These are phyloP conservation scores for Drepana arcuata DNA, from an alignment of 1,140 invertebrate species.

Conservation along the genomic window DNA sequence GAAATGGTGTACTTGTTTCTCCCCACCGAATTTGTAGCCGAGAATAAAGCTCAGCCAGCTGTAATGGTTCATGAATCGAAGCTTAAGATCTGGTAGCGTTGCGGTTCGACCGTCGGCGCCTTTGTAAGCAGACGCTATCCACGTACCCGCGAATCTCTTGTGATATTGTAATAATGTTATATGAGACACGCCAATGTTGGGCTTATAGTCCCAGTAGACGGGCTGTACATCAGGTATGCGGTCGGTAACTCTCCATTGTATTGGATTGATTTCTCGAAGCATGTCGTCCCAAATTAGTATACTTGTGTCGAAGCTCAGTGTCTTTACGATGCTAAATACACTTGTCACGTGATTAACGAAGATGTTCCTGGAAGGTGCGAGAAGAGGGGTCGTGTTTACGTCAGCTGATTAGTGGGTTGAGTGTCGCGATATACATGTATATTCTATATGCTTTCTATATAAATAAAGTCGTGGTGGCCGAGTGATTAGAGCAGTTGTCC, in stretches of 20 bases:
- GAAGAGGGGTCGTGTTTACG: no score
- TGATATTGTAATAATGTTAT: conserved; percentile 33
- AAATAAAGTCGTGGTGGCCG: no score
- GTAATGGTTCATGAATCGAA: conserved; percentile 43
- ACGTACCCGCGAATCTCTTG: conserved; percentile 77
- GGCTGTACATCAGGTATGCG: conserved; percentile 81
- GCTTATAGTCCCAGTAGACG: conserved; percentile 88
- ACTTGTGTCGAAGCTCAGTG: conserved; percentile 76
- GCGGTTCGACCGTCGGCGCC: conserved; percentile 88
- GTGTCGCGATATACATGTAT: no score
- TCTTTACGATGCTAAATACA: conserved; percentile 76
- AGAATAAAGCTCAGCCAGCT: conserved; percentile 46
- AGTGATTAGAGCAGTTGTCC: no score
- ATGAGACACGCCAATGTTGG: conserved; percentile 21
- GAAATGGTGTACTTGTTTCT: conserved; percentile 27
- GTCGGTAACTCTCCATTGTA: conserved; percentile 78
- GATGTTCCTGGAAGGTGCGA: conserved; percentile 72
- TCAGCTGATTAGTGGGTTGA: no score
- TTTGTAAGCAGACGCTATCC: conserved; percentile 94
- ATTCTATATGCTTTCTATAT: no score
- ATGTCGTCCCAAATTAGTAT: conserved; percentile 97
- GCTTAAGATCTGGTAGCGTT: conserved; percentile 73
- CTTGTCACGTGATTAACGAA: conserved; percentile 81
- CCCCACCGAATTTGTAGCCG: conserved; percentile 41
- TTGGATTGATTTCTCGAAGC: conserved; percentile 82